A percentile compares a stretch with the other conserved stretches of the same genome.
Evolutionary conservation across 2,797 vertebrate genomes (phyloP).

Genomic region (Netta rufina): DNA sequence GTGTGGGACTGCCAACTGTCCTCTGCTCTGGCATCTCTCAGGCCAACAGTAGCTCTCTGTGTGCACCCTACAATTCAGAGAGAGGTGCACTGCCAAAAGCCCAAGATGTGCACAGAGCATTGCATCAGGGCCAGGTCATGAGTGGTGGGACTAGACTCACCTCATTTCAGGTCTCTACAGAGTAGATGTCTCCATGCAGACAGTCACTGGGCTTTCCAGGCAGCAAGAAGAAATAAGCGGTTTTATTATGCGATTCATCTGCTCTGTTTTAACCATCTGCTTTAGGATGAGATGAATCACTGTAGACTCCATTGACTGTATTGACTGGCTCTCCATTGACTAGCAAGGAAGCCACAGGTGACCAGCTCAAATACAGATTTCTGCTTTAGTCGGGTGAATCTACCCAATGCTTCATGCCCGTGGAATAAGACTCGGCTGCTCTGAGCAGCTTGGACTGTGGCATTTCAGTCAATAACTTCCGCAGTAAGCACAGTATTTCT

Average conservation of each 20-base stretch:
- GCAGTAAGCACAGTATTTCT: neutral
- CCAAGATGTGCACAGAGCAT: neutral
- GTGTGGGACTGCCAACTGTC: neutral
- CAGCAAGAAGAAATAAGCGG: neutral
- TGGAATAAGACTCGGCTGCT: neutral
- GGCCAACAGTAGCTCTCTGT: neutral
- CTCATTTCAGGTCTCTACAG: neutral
- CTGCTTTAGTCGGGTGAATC: neutral
- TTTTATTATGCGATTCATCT: conserved; percentile 40
- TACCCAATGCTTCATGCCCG: accelerated
- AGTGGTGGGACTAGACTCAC: neutral
- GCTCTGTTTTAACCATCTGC: conserved; percentile 13
- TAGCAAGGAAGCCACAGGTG: neutral
- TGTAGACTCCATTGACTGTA: neutral
- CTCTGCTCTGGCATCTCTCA: neutral
- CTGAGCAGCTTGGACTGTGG: conserved; percentile 19
- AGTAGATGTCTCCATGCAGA: neutral
- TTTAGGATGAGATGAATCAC: conserved; percentile 43
- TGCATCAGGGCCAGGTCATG: accelerated
- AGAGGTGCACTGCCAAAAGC: neutral
- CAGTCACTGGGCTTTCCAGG: neutral
- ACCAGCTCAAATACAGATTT: conserved; percentile 15
- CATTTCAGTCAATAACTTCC: conserved; percentile 31
- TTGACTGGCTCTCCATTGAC: conserved; percentile 32
- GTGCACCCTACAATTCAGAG: neutral